Evolutionary conservation across 2,113 vertebrate species (phyloP).

Genomic region (human): GRCh38 chrX:71937001-71937500

Average conservation of each 20-base stretch:
- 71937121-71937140: not conserved
- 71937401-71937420: conserved; percentile 17
- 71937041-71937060: conserved; percentile 31
- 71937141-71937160: not conserved
- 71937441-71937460: not conserved
- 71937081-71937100: not conserved
- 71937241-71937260: not conserved
- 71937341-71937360: not conserved
- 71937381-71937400: not conserved
- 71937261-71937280: not conserved
- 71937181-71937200: not conserved
- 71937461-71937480: not conserved
- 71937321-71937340: not conserved
- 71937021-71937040: not conserved
- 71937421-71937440: not conserved
- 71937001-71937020: conserved; percentile 30
- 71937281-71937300: not conserved
- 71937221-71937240: not conserved
- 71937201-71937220: not conserved
- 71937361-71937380: not conserved
- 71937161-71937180: not conserved
- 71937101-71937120: not conserved
- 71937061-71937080: not conserved
- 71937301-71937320: conserved; percentile 3
- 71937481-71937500: not conserved